phyloP scores from a whole-genome alignment of 2,113 vertebrate genomes.

The Microcebus griseorufus region DNA sequence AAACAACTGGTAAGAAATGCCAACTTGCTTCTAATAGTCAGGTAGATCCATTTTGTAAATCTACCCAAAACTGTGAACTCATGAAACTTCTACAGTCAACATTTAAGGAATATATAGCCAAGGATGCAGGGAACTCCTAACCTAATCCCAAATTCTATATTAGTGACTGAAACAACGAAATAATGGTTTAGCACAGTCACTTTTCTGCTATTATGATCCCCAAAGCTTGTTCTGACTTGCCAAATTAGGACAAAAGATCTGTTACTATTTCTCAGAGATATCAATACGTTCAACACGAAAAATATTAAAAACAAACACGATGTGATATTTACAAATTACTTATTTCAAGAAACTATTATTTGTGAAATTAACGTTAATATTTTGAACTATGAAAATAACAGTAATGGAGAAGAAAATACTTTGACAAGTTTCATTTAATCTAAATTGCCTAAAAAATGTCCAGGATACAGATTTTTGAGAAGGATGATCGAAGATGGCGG shows the following conservation, averaged over 20 bases:
- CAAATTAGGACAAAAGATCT: background rate
- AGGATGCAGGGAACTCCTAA: background rate
- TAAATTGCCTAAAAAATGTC: background rate
- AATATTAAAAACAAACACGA: background rate
- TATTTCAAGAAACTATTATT: background rate
- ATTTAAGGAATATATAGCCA: background rate
- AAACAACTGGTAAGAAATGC: background rate
- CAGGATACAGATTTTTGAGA: background rate
- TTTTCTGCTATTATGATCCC: background rate
- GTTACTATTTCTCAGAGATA: constrained; percentile 17
- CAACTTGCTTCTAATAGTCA: background rate
- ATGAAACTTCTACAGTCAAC: background rate
- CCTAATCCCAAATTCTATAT: background rate
- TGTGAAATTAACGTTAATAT: background rate
- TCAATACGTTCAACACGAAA: background rate
- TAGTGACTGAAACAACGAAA: background rate
- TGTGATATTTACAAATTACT: background rate
- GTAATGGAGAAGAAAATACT: background rate
- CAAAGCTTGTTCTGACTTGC: background rate
- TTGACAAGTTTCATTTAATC: background rate
- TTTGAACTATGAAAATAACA: background rate
- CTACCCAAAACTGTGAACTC: background rate
- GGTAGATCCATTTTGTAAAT: background rate
- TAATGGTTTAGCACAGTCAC: background rate
- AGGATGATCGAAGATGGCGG: no score